Evolutionary conservation across 2,113 vertebrate genomes (phyloP).

Genomic region (Dolichotis patagonum): DNA sequence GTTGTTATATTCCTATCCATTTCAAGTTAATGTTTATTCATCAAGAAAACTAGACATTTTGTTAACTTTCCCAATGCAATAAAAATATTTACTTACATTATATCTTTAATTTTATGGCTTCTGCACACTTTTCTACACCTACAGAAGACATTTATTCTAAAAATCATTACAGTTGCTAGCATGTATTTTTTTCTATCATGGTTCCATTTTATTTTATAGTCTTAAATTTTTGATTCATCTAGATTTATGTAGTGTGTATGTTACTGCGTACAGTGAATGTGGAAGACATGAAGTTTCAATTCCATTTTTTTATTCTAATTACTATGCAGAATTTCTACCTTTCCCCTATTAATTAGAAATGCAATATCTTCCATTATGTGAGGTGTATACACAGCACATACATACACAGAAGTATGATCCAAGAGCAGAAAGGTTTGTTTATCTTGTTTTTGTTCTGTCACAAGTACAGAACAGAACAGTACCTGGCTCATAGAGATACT

Average conservation of each 20-base stretch:
- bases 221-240: neutral
- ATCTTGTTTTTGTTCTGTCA: neutral
- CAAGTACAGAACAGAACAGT: neutral
- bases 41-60: neutral
- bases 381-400: neutral
- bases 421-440: neutral
- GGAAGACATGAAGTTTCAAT: neutral
- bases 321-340: neutral
- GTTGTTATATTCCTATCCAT: neutral
- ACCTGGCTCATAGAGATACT: neutral
- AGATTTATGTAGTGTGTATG: neutral
- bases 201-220: neutral
- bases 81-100: neutral
- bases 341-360: neutral
- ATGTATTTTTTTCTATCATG: neutral
- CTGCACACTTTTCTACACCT: neutral
- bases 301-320: conserved; percentile 11
- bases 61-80: neutral
- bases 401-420: neutral
- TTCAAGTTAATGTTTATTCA: neutral
- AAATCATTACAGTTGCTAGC: neutral
- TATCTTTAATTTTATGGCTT: conserved; percentile 15
- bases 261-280: neutral
- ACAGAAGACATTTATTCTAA: neutral
- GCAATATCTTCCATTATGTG: neutral